Evolutionary conservation across 2,797 vertebrate genomes (phyloP).

Genomic region (Mormyrops boulengeri): DNA sequence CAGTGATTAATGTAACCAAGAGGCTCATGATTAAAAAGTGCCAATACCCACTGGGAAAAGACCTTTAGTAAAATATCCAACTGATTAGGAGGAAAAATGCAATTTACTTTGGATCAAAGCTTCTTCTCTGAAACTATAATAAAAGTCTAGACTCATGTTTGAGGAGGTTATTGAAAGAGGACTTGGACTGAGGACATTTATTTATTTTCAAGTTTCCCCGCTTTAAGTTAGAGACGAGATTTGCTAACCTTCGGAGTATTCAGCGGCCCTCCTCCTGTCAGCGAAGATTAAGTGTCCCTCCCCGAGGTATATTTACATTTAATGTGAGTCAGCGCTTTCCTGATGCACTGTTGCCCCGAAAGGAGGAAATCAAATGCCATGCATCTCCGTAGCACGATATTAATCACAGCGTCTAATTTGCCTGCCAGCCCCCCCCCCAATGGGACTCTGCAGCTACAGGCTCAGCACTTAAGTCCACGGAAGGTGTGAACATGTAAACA

Average conservation of each 20-base stretch:
- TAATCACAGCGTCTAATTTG: conserved; percentile 50
- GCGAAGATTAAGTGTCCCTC: conserved; percentile 34
- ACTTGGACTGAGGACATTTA: not conserved
- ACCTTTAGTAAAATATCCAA: conserved; percentile 5
- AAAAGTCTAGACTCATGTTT: not conserved
- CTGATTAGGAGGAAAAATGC: not conserved
- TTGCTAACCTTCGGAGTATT: conserved; percentile 29
- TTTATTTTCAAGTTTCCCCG: not conserved
- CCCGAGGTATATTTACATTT: conserved; percentile 53
- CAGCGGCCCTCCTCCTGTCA: conserved; percentile 33
- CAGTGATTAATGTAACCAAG: not conserved
- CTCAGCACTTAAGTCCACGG: conserved; percentile 31
- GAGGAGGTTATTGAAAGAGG: conserved; percentile 16
- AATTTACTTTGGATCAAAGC: not conserved
- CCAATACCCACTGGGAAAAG: not conserved
- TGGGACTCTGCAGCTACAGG: conserved; percentile 17
- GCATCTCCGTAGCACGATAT: conserved; percentile 48
- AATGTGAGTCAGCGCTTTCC: conserved; percentile 47
- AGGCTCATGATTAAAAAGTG: not conserved
- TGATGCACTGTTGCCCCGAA: conserved; percentile 32
- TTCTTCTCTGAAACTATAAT: conserved; percentile 4
- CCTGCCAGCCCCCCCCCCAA: conserved; percentile 18
- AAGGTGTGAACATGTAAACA: conserved; percentile 23
- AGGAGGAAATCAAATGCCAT: conserved; percentile 58
- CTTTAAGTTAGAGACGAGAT: conserved; percentile 22